phyloP scores from a whole-genome alignment of 30 jellyfish, hydroid and myxozoan species.

The Aurelia aurita region DNA sequence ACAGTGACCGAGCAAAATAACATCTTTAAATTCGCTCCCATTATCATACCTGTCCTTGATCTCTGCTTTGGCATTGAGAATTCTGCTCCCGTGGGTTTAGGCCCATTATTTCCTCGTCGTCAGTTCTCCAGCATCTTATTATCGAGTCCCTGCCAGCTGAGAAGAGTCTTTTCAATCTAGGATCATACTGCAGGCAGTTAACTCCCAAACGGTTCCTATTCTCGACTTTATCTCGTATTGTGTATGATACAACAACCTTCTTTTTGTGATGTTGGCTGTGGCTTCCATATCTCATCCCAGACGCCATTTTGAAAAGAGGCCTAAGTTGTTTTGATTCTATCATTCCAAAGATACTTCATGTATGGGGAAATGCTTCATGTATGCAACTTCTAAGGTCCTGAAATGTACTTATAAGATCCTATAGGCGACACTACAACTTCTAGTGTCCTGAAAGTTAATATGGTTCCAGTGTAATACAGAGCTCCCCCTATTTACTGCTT shows the following conservation, averaged over 20 bases:
- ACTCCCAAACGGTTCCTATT: conserved; percentile 88
- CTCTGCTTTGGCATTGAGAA: not conserved
- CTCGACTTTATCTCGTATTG: conserved; percentile 88
- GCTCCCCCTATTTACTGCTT: too few species aligned
- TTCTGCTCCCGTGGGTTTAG: not conserved
- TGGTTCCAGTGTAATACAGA: too few species aligned
- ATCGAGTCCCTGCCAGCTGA: conserved; percentile 98
- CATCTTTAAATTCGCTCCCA: too few species aligned
- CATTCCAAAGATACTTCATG: too few species aligned
- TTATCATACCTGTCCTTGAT: not conserved
- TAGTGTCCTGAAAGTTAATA: too few species aligned
- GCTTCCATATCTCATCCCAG: conserved; percentile 54
- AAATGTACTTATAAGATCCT: too few species aligned
- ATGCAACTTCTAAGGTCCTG: too few species aligned
- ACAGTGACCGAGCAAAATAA: too few species aligned
- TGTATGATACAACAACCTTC: conserved; percentile 81
- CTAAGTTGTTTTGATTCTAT: too few species aligned
- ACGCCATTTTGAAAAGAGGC: conserved; percentile 41
- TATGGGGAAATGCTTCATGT: too few species aligned
- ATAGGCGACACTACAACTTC: too few species aligned
- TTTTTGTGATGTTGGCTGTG: conserved; percentile 72
- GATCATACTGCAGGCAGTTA: conserved; percentile 92
- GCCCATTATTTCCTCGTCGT: conserved; percentile 34
- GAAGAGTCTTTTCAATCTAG: conserved; percentile 63
- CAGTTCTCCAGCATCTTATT: conserved; percentile 94